Percentiles rank a stretch among this genome's conserved stretches.
phyloP scores from a whole-genome alignment of 2,797 vertebrate genomes.

The Kryptopterus vitreolus region DNA sequence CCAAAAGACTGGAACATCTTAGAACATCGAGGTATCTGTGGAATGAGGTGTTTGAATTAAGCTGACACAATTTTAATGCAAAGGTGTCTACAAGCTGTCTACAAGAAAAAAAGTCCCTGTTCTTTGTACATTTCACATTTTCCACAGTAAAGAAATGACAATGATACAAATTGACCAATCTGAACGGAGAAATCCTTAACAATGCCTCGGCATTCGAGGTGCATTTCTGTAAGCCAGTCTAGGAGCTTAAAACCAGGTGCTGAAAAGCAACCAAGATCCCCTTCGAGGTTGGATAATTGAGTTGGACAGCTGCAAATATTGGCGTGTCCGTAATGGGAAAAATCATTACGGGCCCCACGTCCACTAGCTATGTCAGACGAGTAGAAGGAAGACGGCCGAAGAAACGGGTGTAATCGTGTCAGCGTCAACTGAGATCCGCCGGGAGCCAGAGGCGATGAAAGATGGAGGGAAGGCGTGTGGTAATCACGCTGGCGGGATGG shows the following conservation, averaged over 20 bases:
- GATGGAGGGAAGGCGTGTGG: conserved; percentile 58
- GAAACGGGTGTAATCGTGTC: conserved; percentile 51
- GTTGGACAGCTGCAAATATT: conserved; percentile 39
- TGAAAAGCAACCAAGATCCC: conserved; percentile 29
- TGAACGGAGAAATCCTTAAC: neutral
- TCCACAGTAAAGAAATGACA: neutral
- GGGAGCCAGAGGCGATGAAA: conserved; percentile 52
- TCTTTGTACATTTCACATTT: neutral
- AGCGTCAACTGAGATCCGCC: conserved; percentile 56
- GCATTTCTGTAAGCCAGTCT: neutral
- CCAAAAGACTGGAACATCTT: no score
- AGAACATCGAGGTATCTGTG: no score
- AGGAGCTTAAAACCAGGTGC: conserved; percentile 29
- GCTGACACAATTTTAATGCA: no score
- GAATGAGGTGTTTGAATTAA: no score
- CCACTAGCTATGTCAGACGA: conserved; percentile 38
- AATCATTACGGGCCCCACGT: conserved; percentile 46
- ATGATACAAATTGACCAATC: neutral
- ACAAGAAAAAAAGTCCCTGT: neutral
- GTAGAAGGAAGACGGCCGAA: neutral
- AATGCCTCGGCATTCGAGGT: neutral
- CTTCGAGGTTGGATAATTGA: conserved; percentile 37
- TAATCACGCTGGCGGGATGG: conserved; percentile 63
- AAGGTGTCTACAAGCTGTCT: no score
- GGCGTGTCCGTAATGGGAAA: conserved; percentile 51